Base-by-base conservation (phyloP, 2,888 invertebrate genomes). In the Ashinkailepas kermadecensis region DNA sequence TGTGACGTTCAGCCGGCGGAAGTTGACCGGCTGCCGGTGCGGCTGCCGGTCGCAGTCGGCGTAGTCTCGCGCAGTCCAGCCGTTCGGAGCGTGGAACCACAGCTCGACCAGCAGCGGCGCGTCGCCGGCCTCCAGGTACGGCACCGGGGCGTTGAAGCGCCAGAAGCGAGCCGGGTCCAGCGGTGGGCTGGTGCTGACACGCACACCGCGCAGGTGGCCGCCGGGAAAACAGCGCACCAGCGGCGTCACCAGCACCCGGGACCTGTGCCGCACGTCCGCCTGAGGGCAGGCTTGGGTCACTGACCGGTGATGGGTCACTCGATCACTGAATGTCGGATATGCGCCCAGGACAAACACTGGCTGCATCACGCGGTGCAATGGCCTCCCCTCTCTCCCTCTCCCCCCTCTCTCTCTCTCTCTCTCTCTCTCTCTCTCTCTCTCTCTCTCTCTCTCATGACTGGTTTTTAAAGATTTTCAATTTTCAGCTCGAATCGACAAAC, bases 141-240 rank as follows among this genome's bases (percentile, higher is more conserved):
- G 79, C 23, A 59, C 25, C 13, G 58, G 57, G 2, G 58, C 23
- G 79, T 79, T 59, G 21, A 58, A 8, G 13, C 8, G 23, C 0
- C 12, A 7, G 57, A 57, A 25, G 11, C 15, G n/a, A 13, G 13
- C 13, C 8, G 13, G 58, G 79, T 58, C n/a, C 12, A 7, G 79
- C 15, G 79, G 13, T 0, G 79, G 79, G 8, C 15, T 8, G 6
- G n/a, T 59, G 58, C 13, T 15, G 23, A 58, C 79, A 15, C 79
- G 57, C 13, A 59, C 25, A 25, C 79, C 58, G 58, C 79, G 79
- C n/a, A 79, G 79, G 58, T 79, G 79, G 58, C 58, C 57, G 25
- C 13, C 25, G 8, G 79, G 58, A 25, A 58, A 79, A 25, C 79
- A 79, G 58, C 23, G 58, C 13, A 79, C 58, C 12, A 58, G 58